Percentiles rank a stretch among this genome's conserved stretches.
These are phyloP conservation scores for Stegodyphus dumicola DNA, from an alignment of 1,140 invertebrate species.

Conservation along the genomic window DNA sequence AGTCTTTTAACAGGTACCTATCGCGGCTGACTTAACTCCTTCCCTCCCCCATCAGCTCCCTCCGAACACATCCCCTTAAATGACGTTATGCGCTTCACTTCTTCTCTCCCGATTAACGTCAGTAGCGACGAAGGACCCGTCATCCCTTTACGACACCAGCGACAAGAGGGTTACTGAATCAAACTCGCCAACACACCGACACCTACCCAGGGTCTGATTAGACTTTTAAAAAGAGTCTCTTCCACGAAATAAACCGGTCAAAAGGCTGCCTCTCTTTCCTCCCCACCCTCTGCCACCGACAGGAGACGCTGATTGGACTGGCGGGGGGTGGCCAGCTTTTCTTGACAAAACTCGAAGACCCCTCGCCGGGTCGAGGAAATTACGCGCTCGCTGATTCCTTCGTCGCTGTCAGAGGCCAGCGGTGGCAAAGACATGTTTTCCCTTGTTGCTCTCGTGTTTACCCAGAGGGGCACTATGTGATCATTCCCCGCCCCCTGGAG, in stretches of 20 bases:
- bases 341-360: conserved; percentile 50
- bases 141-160: background rate
- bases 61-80: conserved; percentile 6
- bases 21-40: background rate
- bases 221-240: conserved; percentile 37
- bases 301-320: conserved; percentile 32
- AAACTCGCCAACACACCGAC: background rate
- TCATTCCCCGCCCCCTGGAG: no score
- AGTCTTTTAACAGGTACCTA: no score
- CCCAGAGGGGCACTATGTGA: no score
- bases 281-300: background rate
- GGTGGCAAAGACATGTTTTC: background rate
- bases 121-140: background rate
- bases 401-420: conserved; percentile 40
- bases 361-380: conserved; percentile 17
- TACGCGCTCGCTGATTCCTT: conserved; percentile 36
- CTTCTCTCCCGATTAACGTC: background rate
- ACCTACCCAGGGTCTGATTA: conserved; percentile 15
- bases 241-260: conserved; percentile 28
- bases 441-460: no score
- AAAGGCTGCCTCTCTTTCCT: background rate
- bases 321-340: conserved; percentile 35
- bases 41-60: background rate
- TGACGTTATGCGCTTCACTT: conserved; percentile 24
- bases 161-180: background rate